Percentiles rank a stretch among this genome's conserved stretches.
Evolutionary conservation across 1,140 invertebrate species (phyloP).

Genomic region (Ceratina calcarata): DNA sequence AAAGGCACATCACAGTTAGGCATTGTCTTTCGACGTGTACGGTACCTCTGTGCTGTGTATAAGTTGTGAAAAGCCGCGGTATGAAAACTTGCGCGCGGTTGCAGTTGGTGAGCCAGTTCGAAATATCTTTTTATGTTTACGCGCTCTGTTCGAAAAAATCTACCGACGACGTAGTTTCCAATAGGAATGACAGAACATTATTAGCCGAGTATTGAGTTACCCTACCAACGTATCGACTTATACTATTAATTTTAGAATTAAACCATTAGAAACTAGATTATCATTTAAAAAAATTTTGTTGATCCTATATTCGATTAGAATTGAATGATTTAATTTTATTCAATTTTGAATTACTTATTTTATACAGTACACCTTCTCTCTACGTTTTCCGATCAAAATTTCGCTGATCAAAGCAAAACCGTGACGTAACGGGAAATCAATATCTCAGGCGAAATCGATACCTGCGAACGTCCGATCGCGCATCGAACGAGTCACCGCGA

Average conservation of each 20-base stretch:
- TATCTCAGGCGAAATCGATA: not conserved
- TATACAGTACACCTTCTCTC: not conserved
- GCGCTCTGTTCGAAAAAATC: too few species aligned
- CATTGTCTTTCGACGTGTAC: constrained; percentile 41
- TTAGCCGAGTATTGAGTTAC: too few species aligned
- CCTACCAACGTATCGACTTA: too few species aligned
- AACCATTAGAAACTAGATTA: too few species aligned
- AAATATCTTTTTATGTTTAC: not conserved
- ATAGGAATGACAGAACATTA: not conserved
- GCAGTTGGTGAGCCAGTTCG: constrained; percentile 13
- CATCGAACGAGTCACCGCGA: constrained; percentile 6
- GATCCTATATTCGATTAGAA: too few species aligned
- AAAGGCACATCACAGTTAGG: constrained; percentile 45
- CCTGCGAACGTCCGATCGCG: not conserved
- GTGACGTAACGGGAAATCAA: not conserved
- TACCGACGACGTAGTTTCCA: not conserved
- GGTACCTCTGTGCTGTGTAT: not conserved
- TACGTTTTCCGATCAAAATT: not conserved
- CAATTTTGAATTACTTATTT: not conserved
- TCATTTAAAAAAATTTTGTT: too few species aligned
- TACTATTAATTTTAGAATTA: too few species aligned
- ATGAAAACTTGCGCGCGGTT: constrained; percentile 21
- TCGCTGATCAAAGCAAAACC: not conserved
- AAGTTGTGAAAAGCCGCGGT: not conserved
- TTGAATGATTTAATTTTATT: too few species aligned